These are phyloP conservation scores for Gila orcuttii DNA, from an alignment of 2,113 vertebrate species.

Conservation along the genomic window DNA sequence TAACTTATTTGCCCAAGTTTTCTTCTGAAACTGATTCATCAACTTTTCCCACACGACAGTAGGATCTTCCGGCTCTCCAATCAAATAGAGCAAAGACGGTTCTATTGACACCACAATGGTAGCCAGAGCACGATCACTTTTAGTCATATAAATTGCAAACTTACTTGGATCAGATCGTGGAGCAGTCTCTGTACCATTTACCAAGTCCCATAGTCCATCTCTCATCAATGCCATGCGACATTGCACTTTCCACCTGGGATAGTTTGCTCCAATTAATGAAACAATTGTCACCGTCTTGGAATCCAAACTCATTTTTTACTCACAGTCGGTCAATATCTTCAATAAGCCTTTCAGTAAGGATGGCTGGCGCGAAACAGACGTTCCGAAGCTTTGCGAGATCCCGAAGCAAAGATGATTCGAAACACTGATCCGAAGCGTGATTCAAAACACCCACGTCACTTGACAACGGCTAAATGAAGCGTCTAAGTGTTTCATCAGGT, in stretches of 20 bases:
- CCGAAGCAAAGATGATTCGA: no score
- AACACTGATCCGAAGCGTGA: no score
- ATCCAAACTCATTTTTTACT: no score
- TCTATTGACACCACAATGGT: no score
- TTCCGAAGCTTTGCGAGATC: no score
- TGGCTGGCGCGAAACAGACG: no score
- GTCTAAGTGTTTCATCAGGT: no score
- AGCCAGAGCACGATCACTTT: background rate
- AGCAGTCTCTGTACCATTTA: background rate
- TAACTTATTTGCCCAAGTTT: background rate
- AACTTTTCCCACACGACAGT: background rate
- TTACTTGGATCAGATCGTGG: background rate
- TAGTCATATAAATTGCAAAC: background rate
- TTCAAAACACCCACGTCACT: no score
- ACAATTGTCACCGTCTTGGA: background rate
- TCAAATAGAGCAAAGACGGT: background rate
- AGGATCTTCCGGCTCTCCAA: background rate
- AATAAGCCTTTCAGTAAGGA: no score
- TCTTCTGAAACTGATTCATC: background rate
- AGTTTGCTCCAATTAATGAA: background rate
- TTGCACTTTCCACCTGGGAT: slow-evolving; percentile 1
- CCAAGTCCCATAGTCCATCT: background rate
- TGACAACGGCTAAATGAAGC: no score
- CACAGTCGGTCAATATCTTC: no score
- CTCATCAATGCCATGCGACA: slow-evolving; percentile 11